Evolutionary conservation across 2,797 vertebrate genomes (phyloP).

Genomic region (Helostoma temminkii): DNA sequence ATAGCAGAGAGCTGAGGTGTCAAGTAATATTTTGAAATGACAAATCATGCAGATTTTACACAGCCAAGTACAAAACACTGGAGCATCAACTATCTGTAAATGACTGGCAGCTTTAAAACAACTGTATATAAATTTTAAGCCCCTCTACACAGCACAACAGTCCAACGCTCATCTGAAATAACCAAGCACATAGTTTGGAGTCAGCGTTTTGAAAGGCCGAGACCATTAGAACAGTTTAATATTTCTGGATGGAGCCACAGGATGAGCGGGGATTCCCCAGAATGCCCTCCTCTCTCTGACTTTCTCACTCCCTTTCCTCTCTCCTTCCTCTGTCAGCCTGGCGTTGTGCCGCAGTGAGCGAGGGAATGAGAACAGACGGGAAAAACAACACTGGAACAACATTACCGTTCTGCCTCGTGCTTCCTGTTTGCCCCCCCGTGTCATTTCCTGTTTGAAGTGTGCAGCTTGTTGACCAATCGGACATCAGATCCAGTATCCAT

Average conservation of each 20-base stretch:
- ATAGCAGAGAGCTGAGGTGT: neutral
- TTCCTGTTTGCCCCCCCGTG: slow-evolving; percentile 73
- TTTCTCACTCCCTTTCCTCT: slow-evolving; percentile 49
- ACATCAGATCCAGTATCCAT: slow-evolving; percentile 35
- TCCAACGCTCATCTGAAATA: neutral
- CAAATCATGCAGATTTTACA: neutral
- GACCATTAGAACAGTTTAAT: slow-evolving; percentile 14
- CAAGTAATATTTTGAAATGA: neutral
- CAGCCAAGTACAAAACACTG: neutral
- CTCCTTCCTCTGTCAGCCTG: slow-evolving; percentile 42
- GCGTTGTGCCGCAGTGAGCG: slow-evolving; percentile 21
- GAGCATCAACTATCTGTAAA: slow-evolving; percentile 5
- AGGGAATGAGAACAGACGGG: slow-evolving; percentile 64
- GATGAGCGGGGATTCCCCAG: slow-evolving; percentile 23
- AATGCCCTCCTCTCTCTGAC: slow-evolving; percentile 34
- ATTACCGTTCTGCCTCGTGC: slow-evolving; percentile 45
- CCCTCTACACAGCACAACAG: neutral
- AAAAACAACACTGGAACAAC: slow-evolving; percentile 70
- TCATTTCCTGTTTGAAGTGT: slow-evolving; percentile 72
- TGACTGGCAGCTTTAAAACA: neutral
- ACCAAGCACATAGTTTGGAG: slow-evolving; percentile 20
- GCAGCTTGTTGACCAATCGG: slow-evolving; percentile 52
- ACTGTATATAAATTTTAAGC: neutral
- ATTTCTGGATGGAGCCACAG: slow-evolving; percentile 11
- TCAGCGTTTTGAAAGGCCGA: slow-evolving; percentile 43